These are phyloP conservation scores for Oceanites oceanicus DNA, from an alignment of 2,113 vertebrate species.

Conservation along the genomic window DNA sequence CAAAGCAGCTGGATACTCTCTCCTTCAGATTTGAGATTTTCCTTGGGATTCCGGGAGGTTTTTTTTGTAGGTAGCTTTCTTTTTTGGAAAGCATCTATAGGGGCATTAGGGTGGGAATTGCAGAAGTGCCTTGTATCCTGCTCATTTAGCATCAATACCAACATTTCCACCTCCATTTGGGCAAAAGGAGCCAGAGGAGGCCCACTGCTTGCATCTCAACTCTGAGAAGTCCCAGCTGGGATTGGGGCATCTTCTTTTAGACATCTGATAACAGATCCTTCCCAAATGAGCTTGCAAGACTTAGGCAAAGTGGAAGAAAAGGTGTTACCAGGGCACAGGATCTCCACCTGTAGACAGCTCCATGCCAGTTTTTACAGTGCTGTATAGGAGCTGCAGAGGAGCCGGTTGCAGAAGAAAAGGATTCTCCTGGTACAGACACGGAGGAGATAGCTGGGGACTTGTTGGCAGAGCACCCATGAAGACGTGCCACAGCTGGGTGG, in stretches of 20 bases:
- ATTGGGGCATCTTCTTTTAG: not conserved
- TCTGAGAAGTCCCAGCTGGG: not conserved
- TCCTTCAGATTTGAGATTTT: not conserved
- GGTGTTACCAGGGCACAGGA: not conserved
- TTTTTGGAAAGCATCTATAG: not conserved
- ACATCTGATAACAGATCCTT: not conserved
- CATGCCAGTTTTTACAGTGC: not conserved
- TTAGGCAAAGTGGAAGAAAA: not conserved
- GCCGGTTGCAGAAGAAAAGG: not conserved
- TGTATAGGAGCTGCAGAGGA: not conserved
- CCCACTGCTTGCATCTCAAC: not conserved
- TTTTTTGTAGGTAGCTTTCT: not conserved
- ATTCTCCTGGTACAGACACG: not conserved
- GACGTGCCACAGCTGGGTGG: fast-evolving
- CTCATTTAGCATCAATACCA: not conserved
- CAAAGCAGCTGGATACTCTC: not conserved
- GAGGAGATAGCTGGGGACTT: not conserved
- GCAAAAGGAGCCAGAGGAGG: not conserved
- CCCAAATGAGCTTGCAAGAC: not conserved
- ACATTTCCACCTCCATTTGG: not conserved
- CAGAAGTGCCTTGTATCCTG: not conserved
- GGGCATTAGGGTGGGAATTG: fast-evolving
- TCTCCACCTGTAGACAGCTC: not conserved
- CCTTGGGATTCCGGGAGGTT: not conserved
- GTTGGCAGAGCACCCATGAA: not conserved